Conservation (phyloP, 2,888 invertebrate genomes). For the Dicycla oo region DNA sequence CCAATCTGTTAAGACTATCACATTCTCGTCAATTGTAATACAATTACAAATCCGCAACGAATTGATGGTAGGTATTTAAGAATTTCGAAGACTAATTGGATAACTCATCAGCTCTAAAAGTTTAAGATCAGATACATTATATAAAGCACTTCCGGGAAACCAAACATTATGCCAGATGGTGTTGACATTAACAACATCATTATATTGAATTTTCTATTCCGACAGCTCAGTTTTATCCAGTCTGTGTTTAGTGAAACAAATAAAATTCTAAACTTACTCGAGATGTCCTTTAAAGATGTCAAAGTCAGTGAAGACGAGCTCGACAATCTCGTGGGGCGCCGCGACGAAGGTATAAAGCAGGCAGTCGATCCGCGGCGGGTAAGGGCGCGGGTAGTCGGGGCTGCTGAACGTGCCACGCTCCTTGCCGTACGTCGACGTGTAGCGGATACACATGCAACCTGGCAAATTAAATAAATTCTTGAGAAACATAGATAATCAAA, state of each 20-base stretch:
- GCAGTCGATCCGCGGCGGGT: constrained; percentile 94
- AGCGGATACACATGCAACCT: constrained; percentile 96
- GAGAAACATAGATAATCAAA: neutral
- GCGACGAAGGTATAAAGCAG: constrained; percentile 96
- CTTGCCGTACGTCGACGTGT: constrained; percentile 94
- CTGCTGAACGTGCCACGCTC: constrained; percentile 95
- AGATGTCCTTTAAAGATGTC: constrained; percentile 92
- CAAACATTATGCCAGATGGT: too few relatives aligned
- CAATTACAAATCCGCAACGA: neutral
- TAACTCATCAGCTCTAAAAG: neutral
- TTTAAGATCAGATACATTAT: neutral
- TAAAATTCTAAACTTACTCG: constrained; percentile 90
- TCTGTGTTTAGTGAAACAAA: neutral
- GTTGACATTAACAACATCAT: neutral
- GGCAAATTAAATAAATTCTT: constrained; percentile 61
- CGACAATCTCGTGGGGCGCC: constrained; percentile 94
- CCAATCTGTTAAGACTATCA: neutral
- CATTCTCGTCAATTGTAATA: neutral
- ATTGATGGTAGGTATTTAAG: neutral
- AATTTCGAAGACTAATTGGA: neutral
- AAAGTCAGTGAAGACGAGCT: constrained; percentile 95
- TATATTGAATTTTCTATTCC: neutral
- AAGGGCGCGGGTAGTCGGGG: constrained; percentile 95
- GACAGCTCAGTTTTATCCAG: neutral
- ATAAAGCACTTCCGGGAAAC: too few relatives aligned